These are phyloP conservation scores for Poecilia gillii DNA, from an alignment of 2,797 vertebrate species.

Conservation along the genomic window DNA sequence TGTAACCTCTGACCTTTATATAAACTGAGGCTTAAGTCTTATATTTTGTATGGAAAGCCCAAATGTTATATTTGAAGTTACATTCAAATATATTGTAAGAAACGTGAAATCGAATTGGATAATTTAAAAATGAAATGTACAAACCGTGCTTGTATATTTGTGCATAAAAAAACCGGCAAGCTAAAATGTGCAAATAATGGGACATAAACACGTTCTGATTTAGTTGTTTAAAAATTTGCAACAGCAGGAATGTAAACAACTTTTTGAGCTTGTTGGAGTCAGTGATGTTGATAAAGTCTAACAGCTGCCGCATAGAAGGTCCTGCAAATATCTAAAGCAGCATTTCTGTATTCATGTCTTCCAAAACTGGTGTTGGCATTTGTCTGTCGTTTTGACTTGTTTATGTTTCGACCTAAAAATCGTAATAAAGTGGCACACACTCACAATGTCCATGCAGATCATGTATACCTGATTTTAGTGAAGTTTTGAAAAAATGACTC, in stretches of 20 bases:
- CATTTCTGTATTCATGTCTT: background rate
- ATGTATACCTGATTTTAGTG: background rate
- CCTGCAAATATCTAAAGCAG: background rate
- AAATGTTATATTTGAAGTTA: background rate
- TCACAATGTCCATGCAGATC: background rate
- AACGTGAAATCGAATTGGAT: background rate
- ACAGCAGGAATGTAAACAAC: background rate
- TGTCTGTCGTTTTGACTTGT: background rate
- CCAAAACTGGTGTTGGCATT: background rate
- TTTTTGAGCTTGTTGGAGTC: background rate
- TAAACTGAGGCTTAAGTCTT: conserved; percentile 24
- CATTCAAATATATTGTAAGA: background rate
- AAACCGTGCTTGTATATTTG: background rate
- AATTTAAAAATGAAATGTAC: background rate
- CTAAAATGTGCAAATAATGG: background rate
- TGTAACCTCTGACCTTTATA: conserved; percentile 65
- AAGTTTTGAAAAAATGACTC: background rate
- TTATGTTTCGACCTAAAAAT: background rate
- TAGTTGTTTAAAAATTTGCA: background rate
- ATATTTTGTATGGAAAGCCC: conserved; percentile 29
- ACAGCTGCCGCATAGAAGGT: background rate
- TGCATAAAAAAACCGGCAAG: background rate
- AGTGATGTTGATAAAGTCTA: too few species aligned
- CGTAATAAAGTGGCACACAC: background rate
- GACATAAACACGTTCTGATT: background rate